Base-by-base conservation (phyloP, 2,797 vertebrate species). In the Falco novaeseelandiae region DNA sequence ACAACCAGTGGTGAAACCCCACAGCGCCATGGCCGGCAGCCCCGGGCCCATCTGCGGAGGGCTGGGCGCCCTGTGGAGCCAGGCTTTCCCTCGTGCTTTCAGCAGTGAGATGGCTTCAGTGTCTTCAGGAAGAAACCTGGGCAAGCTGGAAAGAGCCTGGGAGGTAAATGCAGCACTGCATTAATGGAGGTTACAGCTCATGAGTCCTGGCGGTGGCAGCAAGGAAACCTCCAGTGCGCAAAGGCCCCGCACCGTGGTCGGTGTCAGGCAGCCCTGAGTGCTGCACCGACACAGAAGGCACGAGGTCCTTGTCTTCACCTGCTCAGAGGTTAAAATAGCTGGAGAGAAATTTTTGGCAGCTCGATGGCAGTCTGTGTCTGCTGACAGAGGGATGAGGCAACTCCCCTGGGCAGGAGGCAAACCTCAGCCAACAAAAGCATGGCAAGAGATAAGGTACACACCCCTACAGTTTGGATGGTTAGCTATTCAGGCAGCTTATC, bases 1-100 rank as follows among this genome's bases (percentile, higher is more conserved):
- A 61, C 0, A 2, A 29, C 23, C 0, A 0, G 73, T n/a, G 25
- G 14, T 61, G 2, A 1, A 84, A 62, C 11, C 36, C 30, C 0
- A 0, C 29, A 30, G 21, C 2, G 3, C 21, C 0, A 1, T 40
- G 23, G 17, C 21, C 0, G 1, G 23, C 42, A 55, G 55, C 0
- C 0, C 21, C 2, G 6, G 32, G 6, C 27, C n/a, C 16, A 12
- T 74, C 36, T 48, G 73, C 4, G 2, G 34, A 29, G 15, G 30
- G 7, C 15, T 26, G 44, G 42, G 14, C 10, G 16, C 26, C 36
- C 11, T 2, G 1, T 0, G 1, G 34, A 73, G 34, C 15, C 17
- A 30, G 42, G 18, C 55, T n/a, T 79, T 9, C 29, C 20, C 55
- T 57, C 1, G 1, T 1, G 5, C 17, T 57, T n/a, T 8, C 0